phyloP scores from a whole-genome alignment of 2,113 vertebrate genomes.

The Pollimyrus isidori region DNA sequence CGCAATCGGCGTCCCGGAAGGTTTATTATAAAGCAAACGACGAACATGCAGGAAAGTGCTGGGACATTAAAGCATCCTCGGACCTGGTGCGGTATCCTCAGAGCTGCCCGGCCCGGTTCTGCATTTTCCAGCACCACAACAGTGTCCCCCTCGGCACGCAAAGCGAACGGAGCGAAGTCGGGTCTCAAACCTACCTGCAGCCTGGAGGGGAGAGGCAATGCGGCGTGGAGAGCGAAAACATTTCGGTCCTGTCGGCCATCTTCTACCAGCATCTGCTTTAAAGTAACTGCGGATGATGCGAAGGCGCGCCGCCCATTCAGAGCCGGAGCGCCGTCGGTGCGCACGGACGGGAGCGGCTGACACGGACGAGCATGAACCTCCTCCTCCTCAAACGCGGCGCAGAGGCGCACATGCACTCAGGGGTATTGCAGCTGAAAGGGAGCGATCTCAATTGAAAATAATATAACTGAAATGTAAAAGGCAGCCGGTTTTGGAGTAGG shows the following conservation, averaged over 20 bases:
- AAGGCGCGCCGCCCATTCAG: slow-evolving; percentile 23
- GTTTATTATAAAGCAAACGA: neutral
- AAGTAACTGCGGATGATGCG: slow-evolving; percentile 38
- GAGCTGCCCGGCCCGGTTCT: neutral
- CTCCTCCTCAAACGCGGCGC: neutral
- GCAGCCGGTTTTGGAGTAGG: neutral
- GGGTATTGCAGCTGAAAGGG: neutral
- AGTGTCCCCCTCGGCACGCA: neutral
- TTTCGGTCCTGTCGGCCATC: slow-evolving; percentile 69
- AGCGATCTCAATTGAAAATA: neutral
- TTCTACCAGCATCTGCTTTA: slow-evolving; percentile 48
- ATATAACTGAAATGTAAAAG: neutral
- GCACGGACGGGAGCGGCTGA: slow-evolving; percentile 20
- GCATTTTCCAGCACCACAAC: neutral
- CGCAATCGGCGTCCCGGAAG: neutral
- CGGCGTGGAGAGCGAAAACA: slow-evolving; percentile 66
- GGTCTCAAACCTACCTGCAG: slow-evolving; percentile 54
- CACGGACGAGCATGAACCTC: neutral
- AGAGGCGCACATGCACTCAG: neutral
- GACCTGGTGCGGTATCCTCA: neutral
- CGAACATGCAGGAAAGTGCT: neutral
- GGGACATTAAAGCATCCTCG: neutral
- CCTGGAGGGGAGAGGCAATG: slow-evolving; percentile 64
- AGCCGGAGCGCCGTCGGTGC: slow-evolving; percentile 14
- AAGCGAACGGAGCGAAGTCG: neutral